Evolutionary conservation across 2,888 invertebrate genomes (phyloP).

Genomic region (Beris chalybata): DNA sequence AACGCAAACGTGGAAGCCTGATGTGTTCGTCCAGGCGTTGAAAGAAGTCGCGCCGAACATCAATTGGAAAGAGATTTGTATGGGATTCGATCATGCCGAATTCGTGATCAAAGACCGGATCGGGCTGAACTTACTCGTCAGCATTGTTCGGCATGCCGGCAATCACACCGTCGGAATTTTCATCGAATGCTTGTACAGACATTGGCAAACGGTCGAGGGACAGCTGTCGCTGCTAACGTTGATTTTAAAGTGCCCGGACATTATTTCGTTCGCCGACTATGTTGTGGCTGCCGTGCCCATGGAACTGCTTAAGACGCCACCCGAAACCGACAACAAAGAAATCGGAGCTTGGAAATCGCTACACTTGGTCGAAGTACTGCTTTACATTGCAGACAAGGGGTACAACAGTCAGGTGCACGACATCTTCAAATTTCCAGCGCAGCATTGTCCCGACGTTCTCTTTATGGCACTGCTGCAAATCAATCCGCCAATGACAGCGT

Average conservation of each 20-base stretch:
- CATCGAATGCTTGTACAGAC: constrained; percentile 83
- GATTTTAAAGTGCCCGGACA: constrained; percentile 86
- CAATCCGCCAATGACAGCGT: constrained; percentile 73
- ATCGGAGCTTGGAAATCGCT: constrained; percentile 91
- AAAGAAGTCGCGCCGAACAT: constrained; percentile 85
- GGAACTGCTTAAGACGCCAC: constrained; percentile 89
- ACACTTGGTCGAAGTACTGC: constrained; percentile 84
- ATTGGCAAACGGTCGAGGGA: constrained; percentile 93
- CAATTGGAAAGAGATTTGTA: constrained; percentile 91
- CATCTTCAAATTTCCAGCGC: constrained; percentile 86
- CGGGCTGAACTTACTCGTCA: constrained; percentile 80
- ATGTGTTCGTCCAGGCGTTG: constrained; percentile 88
- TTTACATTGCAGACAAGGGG: constrained; percentile 86
- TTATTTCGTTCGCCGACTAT: constrained; percentile 93
- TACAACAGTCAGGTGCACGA: constrained; percentile 78
- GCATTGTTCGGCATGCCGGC: constrained; percentile 78
- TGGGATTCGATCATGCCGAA: constrained; percentile 88
- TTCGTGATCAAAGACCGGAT: constrained; percentile 86
- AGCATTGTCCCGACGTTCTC: constrained; percentile 93
- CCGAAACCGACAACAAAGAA: constrained; percentile 94
- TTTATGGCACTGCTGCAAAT: constrained; percentile 87
- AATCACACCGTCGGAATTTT: constrained; percentile 78
- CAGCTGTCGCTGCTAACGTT: constrained; percentile 86
- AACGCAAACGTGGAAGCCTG: constrained; percentile 82
- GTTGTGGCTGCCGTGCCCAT: constrained; percentile 84